A percentile compares a stretch with the other conserved stretches of the same genome.
These are phyloP conservation scores for Drosophila monieri DNA, from an alignment of 2,888 invertebrate genomes.

Conservation along the genomic window DNA sequence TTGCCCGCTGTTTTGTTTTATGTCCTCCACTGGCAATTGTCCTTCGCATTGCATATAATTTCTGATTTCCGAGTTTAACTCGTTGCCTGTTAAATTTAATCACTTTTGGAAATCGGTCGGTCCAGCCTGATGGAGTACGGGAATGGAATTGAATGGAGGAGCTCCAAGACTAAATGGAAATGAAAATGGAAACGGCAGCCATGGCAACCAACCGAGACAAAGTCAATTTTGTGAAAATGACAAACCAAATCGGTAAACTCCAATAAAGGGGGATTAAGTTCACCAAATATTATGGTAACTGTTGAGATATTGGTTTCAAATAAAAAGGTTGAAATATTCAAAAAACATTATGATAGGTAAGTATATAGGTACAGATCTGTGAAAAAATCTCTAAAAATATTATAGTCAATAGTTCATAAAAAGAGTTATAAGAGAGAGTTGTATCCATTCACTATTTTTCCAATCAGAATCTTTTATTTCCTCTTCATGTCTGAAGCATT, in stretches of 20 bases:
- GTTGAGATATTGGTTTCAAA: neutral
- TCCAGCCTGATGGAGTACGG: slow-evolving; percentile 23
- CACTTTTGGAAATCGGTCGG: slow-evolving; percentile 49
- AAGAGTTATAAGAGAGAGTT: too few species aligned
- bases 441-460: too few species aligned
- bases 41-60: slow-evolving; percentile 62
- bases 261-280: slow-evolving; percentile 14
- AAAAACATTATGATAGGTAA: too few species aligned
- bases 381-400: too few species aligned
- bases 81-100: slow-evolving; percentile 70
- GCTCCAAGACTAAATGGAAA: neutral
- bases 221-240: slow-evolving; percentile 29
- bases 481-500: neutral
- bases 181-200: slow-evolving; percentile 5
- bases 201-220: slow-evolving; percentile 10
- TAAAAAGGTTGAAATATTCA: neutral
- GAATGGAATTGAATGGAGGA: neutral
- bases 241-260: slow-evolving; percentile 13
- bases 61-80: slow-evolving; percentile 69
- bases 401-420: too few species aligned
- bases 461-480: neutral
- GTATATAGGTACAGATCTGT: too few species aligned
- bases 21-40: slow-evolving; percentile 57
- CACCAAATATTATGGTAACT: neutral
- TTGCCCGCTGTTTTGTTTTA: slow-evolving; percentile 61